A percentile compares a stretch with the other conserved stretches of the same genome.
Evolutionary conservation across 2,888 invertebrate species (phyloP).

Genomic region (Petrolisthes manimaculis): DNA sequence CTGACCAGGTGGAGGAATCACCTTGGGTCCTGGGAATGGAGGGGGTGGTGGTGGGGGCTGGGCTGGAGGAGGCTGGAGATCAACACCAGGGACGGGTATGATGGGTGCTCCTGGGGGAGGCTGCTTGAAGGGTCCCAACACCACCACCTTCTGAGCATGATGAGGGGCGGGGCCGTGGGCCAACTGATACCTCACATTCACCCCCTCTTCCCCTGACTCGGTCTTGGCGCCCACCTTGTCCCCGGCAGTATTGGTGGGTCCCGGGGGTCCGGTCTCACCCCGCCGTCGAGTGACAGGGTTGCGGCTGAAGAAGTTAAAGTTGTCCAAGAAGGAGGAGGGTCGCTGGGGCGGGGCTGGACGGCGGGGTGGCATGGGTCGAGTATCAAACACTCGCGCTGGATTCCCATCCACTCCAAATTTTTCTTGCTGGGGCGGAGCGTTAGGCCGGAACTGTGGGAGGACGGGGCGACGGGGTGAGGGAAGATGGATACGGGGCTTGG

Average conservation of each 20-base stretch:
- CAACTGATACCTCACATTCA: conserved; percentile 28
- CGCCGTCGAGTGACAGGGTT: conserved; percentile 32
- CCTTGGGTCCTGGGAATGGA: conserved; percentile 14
- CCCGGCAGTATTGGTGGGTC: conserved; percentile 11
- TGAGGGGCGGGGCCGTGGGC: conserved; percentile 39
- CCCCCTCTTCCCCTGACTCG: too few relatives aligned
- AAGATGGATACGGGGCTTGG: not conserved
- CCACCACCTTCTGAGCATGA: conserved; percentile 39
- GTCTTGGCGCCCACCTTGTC: conserved; percentile 10
- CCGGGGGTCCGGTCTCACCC: conserved; percentile 28
- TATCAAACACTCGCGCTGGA: conserved; percentile 25
- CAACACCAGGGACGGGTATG: conserved; percentile 31
- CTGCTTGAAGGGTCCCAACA: conserved; percentile 41
- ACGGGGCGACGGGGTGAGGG: conserved; percentile 21
- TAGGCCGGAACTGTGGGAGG: conserved; percentile 39
- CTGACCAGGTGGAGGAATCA: conserved; percentile 21
- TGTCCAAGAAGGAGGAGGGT: conserved; percentile 29
- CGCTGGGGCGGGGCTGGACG: conserved; percentile 29
- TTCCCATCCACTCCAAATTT: conserved; percentile 21
- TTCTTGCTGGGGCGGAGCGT: conserved; percentile 39
- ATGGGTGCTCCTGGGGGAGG: conserved; percentile 43
- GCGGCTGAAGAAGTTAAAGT: conserved; percentile 42
- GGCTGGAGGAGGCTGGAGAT: conserved; percentile 13
- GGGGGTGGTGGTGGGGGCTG: conserved; percentile 25
- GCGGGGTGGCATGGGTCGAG: conserved; percentile 6